These are phyloP conservation scores for Ennomos quercinarius DNA, from an alignment of 2,888 invertebrate genomes.

Conservation along the genomic window DNA sequence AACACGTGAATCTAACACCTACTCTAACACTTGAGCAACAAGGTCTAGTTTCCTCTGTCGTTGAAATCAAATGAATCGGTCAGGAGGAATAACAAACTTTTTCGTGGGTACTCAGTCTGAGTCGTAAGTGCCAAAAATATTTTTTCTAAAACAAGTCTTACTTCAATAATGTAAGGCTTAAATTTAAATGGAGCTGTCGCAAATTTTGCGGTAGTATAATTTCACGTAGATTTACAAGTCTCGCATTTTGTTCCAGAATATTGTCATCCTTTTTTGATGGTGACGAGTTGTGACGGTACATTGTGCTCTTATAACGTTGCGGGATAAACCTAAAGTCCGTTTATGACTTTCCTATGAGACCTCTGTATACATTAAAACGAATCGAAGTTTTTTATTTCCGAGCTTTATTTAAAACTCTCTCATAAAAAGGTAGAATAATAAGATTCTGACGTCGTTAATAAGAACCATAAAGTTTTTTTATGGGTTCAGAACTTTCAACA, in stretches of 20 bases:
- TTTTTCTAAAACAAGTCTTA: conserved; percentile 42
- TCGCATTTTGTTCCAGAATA: conserved; percentile 73
- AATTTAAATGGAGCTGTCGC: conserved; percentile 35
- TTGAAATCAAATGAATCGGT: conserved; percentile 49
- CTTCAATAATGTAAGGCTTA: conserved; percentile 8
- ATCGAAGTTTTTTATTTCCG: conserved; percentile 74
- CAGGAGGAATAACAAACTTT: conserved; percentile 78
- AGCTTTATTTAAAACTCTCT: conserved; percentile 66
- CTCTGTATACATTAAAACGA: conserved; percentile 66
- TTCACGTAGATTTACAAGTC: conserved; percentile 54
- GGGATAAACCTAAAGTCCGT: conserved; percentile 74
- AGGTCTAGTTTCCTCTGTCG: conserved; percentile 34
- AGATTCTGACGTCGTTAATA: conserved; percentile 47
- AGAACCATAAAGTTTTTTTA: conserved; percentile 34
- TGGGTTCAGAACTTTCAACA: conserved; percentile 4
- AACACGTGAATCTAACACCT: conserved; percentile 31
- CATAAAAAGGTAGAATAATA: conserved; percentile 51
- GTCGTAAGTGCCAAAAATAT: conserved; percentile 43
- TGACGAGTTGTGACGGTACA: conserved; percentile 64
- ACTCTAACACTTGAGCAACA: conserved; percentile 31
- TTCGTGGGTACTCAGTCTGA: conserved; percentile 53
- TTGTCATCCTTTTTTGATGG: conserved; percentile 73
- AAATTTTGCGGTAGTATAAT: conserved; percentile 24
- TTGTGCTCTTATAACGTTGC: conserved; percentile 73
- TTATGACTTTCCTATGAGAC: conserved; percentile 74